Percentiles rank a stretch among this genome's conserved stretches.
phyloP scores from a whole-genome alignment of 2,113 vertebrate species.

The Anas platyrhynchos region DNA sequence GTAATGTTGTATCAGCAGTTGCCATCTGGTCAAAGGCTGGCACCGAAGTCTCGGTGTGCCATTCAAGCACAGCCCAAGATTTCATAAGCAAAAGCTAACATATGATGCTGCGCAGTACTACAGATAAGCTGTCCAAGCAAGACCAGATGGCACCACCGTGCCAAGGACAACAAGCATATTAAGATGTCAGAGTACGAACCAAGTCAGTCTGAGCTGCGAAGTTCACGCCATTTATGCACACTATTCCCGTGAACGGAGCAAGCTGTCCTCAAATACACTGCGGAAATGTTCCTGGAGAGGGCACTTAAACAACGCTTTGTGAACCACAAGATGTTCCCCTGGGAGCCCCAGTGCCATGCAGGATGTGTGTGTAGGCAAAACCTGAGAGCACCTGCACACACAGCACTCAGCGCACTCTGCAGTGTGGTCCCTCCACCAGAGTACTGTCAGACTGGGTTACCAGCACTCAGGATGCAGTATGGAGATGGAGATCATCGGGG shows the following conservation, averaged over 20 bases:
- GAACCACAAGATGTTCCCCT: fast-evolving
- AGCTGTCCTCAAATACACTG: background rate
- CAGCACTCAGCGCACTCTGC: fast-evolving
- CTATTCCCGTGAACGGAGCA: background rate
- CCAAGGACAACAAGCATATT: background rate
- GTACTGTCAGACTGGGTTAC: background rate
- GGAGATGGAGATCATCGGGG: background rate
- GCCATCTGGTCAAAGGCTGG: slow-evolving; percentile 7
- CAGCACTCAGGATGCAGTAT: fast-evolving
- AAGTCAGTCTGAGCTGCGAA: background rate
- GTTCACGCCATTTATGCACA: background rate
- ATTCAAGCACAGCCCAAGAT: background rate
- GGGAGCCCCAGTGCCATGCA: background rate
- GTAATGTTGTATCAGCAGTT: background rate
- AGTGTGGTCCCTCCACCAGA: background rate
- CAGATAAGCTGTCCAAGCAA: background rate
- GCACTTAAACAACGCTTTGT: fast-evolving
- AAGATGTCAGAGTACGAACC: background rate
- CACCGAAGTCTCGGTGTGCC: background rate
- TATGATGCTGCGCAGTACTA: background rate
- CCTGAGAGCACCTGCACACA: no score
- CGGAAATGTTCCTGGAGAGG: background rate
- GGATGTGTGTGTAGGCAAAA: fast-evolving
- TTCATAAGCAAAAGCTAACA: background rate
- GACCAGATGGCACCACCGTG: slow-evolving; percentile 25